Evolutionary conservation across 1,140 invertebrate species (phyloP).

Genomic region (Achroia grisella): DNA sequence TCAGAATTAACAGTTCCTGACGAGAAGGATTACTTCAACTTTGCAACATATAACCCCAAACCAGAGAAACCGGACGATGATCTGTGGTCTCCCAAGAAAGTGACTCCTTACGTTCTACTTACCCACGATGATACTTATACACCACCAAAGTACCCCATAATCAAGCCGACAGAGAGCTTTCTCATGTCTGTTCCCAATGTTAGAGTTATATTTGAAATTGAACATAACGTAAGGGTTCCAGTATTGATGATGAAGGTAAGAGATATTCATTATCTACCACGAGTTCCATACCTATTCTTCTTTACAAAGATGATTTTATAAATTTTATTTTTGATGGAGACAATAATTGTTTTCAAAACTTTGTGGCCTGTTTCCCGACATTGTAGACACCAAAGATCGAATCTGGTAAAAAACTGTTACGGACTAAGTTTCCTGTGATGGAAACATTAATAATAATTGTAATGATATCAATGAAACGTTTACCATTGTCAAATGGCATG

Average conservation of each 20-base stretch:
- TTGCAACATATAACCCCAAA: constrained; percentile 44
- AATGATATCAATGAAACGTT: too few species aligned
- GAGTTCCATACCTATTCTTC: too few species aligned
- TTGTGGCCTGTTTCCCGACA: too few species aligned
- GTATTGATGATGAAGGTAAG: constrained; percentile 52
- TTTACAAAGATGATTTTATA: too few species aligned
- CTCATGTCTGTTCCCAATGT: constrained; percentile 71
- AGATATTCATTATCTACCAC: too few species aligned
- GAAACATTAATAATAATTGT: too few species aligned
- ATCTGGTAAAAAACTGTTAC: too few species aligned
- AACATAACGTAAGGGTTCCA: constrained; percentile 63
- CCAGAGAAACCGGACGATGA: constrained; percentile 73
- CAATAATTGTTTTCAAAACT: too few species aligned
- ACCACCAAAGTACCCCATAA: constrained; percentile 47
- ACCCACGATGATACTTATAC: constrained; percentile 47
- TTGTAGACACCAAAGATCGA: too few species aligned
- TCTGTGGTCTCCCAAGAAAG: constrained; percentile 84
- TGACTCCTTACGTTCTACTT: constrained; percentile 38
- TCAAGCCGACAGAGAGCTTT: constrained; percentile 70
- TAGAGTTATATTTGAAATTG: constrained; percentile 75
- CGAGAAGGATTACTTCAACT: constrained; percentile 61
- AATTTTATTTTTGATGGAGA: too few species aligned
- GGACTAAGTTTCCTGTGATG: too few species aligned
- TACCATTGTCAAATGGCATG: too few species aligned
- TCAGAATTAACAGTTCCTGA: constrained; percentile 72